Conservation (phyloP, 2,888 invertebrate genomes). For the Hyposoter dolosus region DNA sequence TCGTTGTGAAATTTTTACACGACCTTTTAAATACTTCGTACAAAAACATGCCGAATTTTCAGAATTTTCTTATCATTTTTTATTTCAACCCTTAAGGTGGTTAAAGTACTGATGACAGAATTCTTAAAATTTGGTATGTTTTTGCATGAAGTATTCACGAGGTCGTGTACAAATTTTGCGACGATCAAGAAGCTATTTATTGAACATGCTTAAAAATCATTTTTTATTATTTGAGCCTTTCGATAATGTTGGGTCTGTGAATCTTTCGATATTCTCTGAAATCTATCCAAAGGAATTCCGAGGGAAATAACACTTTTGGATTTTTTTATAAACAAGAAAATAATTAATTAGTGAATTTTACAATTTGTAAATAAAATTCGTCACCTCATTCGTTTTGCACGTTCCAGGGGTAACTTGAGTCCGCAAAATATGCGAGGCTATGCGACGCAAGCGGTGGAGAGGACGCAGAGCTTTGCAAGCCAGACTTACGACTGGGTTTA, state of each 20-base stretch:
- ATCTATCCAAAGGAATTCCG: background rate
- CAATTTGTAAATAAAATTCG: background rate
- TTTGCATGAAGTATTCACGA: too few relatives aligned
- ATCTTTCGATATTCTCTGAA: background rate
- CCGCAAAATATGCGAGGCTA: slow-evolving; percentile 91
- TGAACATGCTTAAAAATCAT: background rate
- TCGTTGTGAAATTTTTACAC: too few relatives aligned
- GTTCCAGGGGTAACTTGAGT: slow-evolving; percentile 90
- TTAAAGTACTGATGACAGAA: too few relatives aligned
- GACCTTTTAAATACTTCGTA: too few relatives aligned
- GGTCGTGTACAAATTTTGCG: background rate
- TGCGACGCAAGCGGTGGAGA: slow-evolving; percentile 88
- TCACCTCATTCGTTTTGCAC: slow-evolving; percentile 14
- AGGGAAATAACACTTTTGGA: background rate
- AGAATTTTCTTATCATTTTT: background rate
- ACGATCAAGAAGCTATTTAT: too few relatives aligned
- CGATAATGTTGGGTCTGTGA: background rate
- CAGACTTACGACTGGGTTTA: slow-evolving; percentile 91
- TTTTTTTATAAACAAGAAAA: background rate
- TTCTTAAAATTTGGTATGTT: too few relatives aligned
- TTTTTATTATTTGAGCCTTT: background rate
- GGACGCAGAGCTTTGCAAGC: slow-evolving; percentile 88
- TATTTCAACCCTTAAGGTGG: background rate
- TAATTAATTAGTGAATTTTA: background rate
- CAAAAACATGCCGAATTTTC: too few relatives aligned